phyloP scores from a whole-genome alignment of 2,888 invertebrate genomes.

The Cryptus viduatorius region DNA sequence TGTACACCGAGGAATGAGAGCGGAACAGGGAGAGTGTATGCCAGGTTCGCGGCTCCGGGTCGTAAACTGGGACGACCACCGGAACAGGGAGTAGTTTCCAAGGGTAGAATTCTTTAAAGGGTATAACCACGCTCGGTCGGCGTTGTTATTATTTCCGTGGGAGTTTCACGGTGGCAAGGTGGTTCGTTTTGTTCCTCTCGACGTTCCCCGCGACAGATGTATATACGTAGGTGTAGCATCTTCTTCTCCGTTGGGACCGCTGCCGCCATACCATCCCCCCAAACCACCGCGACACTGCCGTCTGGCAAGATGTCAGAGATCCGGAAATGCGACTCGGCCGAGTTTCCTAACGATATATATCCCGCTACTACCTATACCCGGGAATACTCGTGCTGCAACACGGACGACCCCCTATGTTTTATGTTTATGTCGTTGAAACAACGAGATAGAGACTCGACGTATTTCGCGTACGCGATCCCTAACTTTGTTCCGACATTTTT shows the following conservation, averaged over 20 bases:
- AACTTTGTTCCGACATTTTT: not conserved
- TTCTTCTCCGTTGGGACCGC: constrained; percentile 44
- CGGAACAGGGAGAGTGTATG: constrained; percentile 16
- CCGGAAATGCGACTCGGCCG: constrained; percentile 63
- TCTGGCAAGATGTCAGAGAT: constrained; percentile 66
- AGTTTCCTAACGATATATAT: constrained; percentile 46
- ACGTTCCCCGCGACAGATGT: constrained; percentile 21
- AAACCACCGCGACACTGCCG: constrained; percentile 14
- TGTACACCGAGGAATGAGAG: constrained; percentile 28
- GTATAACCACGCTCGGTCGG: constrained; percentile 51
- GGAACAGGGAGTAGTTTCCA: constrained; percentile 63
- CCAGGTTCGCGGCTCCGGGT: constrained; percentile 49
- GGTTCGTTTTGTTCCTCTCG: constrained; percentile 41
- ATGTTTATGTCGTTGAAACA: constrained; percentile 22
- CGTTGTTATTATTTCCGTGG: constrained; percentile 64
- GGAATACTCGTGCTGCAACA: constrained; percentile 11
- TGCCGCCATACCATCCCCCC: constrained; percentile 30
- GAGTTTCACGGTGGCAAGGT: constrained; percentile 26
- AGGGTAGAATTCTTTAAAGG: constrained; percentile 69
- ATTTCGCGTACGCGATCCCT: constrained; percentile 17
- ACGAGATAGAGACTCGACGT: constrained; percentile 50
- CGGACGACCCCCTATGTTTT: constrained; percentile 55
- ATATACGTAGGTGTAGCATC: constrained; percentile 22
- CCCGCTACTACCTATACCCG: constrained; percentile 26
- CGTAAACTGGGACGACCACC: constrained; percentile 70